Base-by-base conservation (phyloP, 2,797 vertebrate genomes). In the Anguilla megastoma region DNA sequence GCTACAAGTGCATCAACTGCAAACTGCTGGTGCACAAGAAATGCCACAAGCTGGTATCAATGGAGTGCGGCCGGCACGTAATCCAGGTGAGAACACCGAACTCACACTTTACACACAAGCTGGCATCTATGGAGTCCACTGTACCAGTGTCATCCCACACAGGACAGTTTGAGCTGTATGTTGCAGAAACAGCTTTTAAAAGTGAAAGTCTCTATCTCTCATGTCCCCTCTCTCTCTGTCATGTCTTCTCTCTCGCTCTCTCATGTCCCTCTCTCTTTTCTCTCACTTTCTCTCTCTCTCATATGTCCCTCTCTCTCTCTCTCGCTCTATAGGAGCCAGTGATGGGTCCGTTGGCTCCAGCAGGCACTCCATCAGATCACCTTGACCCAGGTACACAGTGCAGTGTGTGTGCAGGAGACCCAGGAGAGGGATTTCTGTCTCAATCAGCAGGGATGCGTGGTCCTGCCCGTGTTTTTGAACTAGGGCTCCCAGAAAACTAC, bases 11-110 rank as follows among this genome's bases (percentile, higher is more conserved):
- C 93, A 99, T 99, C 95, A 99, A 98, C 91, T 99, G 99, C 95
- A 99, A 99, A 92, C 97, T 99, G 88, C 96, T 99, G 74, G 98
- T 99, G 86, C 98, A 99, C 94, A 99, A 99, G 94, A 99, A 99
- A 93, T 99, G 98, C 93, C 98, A 99, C 94, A 99, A 99, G 91
- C 95, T 99, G 87, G 98, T 98, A 89, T 98, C 92, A 1, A 91
- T 94, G 87, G 98, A 99, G 89, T 99, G 98, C 88, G 98, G 97
- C 83, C 94, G 98, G 69, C 97, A 96, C 58, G 91, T 96, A 89
- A 94, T 94, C 54, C 95, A 95, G 94, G 96, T 96, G 90, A 14
- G 69, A 14, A 74, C 9, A 12, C 30, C 30, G 9, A 8, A 14
- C 10, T 12, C 9, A 10, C 27, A 33, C 30, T 74, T 33, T 30